These are phyloP conservation scores for Mamestra configurata DNA, from an alignment of 1,140 invertebrate genomes.

Conservation along the genomic window DNA sequence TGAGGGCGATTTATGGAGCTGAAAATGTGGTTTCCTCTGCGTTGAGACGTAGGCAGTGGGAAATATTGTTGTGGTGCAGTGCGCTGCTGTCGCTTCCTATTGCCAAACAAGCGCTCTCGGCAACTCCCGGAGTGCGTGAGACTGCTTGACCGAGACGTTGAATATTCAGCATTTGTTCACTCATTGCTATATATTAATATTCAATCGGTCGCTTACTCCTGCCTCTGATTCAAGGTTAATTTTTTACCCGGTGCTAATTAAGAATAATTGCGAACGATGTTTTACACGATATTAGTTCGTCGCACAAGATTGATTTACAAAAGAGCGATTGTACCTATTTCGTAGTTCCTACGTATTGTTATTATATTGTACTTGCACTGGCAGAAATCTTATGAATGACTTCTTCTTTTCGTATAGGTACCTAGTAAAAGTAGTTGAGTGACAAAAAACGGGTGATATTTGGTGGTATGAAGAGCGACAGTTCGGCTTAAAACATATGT, in stretches of 20 bases:
- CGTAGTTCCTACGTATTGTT: background rate
- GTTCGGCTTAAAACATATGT: slow-evolving; percentile 12
- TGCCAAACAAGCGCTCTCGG: slow-evolving; percentile 47
- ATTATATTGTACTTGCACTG: background rate
- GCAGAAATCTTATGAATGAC: background rate
- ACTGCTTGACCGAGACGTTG: slow-evolving; percentile 77
- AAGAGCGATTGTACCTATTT: slow-evolving; percentile 34
- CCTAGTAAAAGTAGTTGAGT: background rate
- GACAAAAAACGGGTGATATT: slow-evolving; percentile 5
- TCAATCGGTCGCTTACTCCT: slow-evolving; percentile 77
- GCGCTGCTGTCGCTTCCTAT: slow-evolving; percentile 37
- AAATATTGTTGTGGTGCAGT: background rate
- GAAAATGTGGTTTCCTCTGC: background rate
- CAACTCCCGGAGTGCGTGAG: slow-evolving; percentile 64
- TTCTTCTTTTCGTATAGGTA: background rate
- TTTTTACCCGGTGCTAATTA: slow-evolving; percentile 74
- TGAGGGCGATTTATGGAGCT: background rate
- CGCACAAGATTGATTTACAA: slow-evolving; percentile 50
- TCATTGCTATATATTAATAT: slow-evolving; percentile 73
- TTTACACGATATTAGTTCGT: slow-evolving; percentile 60
- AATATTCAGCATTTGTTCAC: slow-evolving; percentile 80
- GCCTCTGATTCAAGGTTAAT: slow-evolving; percentile 77
- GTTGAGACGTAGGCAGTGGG: background rate
- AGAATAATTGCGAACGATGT: slow-evolving; percentile 67
- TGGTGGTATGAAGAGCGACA: slow-evolving; percentile 14